Conservation (phyloP, 2,888 invertebrate species). For the Diplazon laetatorius region DNA sequence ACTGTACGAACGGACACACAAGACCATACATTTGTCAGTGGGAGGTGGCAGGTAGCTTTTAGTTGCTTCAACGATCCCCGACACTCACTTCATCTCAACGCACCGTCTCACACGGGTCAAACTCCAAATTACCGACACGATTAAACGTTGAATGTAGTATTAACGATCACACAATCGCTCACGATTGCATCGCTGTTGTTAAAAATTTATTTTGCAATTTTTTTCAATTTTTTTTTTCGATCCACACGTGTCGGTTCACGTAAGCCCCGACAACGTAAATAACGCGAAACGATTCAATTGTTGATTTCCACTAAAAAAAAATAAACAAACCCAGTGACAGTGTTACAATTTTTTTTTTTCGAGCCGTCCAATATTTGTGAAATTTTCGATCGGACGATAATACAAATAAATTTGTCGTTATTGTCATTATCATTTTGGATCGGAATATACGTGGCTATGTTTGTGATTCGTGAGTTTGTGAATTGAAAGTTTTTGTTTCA, state of each 20-base stretch:
- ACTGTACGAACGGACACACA: conserved; percentile 32
- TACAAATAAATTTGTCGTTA: background rate
- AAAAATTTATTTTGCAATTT: background rate
- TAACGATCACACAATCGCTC: conserved; percentile 1
- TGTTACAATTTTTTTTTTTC: background rate
- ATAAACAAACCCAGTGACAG: conserved; percentile 4
- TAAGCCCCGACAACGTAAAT: background rate
- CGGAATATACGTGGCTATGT: background rate
- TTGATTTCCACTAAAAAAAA: background rate
- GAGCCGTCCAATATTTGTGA: conserved; percentile 1
- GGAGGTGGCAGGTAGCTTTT: conserved; percentile 79
- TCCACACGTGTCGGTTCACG: background rate
- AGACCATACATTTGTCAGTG: conserved; percentile 66
- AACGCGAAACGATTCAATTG: background rate
- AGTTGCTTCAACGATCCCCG: conserved; percentile 70
- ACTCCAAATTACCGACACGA: conserved; percentile 57
- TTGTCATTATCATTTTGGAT: background rate
- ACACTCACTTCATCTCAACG: conserved; percentile 75
- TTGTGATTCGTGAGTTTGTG: conserved; percentile 23
- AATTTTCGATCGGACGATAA: background rate
- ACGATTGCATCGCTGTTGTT: background rate
- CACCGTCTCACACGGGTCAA: conserved; percentile 72
- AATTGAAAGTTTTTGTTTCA: conserved; percentile 29
- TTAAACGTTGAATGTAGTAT: conserved; percentile 34
- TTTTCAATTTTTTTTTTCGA: background rate